These are phyloP conservation scores for Andrena fulva DNA, from an alignment of 2,888 invertebrate species.

Conservation along the genomic window DNA sequence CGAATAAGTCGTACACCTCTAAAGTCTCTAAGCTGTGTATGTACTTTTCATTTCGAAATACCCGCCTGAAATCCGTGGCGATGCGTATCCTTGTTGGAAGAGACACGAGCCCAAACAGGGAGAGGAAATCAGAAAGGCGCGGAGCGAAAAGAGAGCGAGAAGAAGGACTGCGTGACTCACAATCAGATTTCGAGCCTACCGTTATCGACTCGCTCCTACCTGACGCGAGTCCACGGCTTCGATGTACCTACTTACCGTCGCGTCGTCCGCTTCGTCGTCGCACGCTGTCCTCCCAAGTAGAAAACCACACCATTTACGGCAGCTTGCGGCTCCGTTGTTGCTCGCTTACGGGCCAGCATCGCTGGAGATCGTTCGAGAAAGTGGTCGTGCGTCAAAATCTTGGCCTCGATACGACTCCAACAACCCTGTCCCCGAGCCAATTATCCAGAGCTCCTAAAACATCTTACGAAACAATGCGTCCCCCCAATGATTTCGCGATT, in stretches of 20 bases:
- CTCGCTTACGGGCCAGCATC: constrained; percentile 63
- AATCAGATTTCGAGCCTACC: constrained; percentile 65
- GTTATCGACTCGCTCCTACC: constrained; percentile 67
- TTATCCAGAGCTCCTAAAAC: not conserved
- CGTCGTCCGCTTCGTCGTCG: constrained; percentile 3
- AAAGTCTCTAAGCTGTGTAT: no score
- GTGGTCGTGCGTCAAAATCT: constrained; percentile 76
- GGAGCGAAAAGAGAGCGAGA: not conserved
- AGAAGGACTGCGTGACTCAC: constrained; percentile 53
- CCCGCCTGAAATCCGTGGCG: no score
- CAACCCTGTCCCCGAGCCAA: constrained; percentile 6
- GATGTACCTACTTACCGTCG: not conserved
- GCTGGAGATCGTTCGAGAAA: constrained; percentile 71
- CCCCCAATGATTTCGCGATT: not conserved
- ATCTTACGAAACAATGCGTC: not conserved
- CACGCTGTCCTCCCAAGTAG: constrained; percentile 51
- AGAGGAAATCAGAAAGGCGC: not conserved
- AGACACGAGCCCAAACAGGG: not conserved
- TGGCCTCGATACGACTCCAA: constrained; percentile 72
- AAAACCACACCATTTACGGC: constrained; percentile 79
- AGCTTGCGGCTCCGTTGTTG: constrained; percentile 68
- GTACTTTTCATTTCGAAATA: no score
- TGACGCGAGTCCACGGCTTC: constrained; percentile 16
- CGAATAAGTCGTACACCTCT: no score
- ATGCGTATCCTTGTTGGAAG: no score